Evolutionary conservation across 2,888 invertebrate genomes (phyloP), one percentile per base, ranked within the genome.

Genomic region (Aphodius sticticus): DNA sequence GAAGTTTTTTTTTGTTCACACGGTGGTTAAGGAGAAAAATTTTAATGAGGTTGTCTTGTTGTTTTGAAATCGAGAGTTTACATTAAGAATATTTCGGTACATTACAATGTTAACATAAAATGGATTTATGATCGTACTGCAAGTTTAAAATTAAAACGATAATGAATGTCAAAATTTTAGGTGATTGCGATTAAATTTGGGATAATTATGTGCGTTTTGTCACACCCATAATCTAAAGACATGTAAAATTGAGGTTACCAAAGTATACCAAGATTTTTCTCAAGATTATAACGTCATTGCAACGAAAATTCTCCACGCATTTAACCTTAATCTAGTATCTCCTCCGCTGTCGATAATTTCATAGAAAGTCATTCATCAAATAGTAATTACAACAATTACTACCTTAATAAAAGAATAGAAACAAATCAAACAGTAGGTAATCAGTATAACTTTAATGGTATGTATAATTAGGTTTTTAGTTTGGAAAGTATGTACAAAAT

Each of bases 201-300:
- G 1, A 26, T 26, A 53, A 53, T 53, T 53, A 53, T 9, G 12
- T 5, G 53, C 9, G 53, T 53, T 53, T 53, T 53, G 53, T 53
- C 53, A 12, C 12, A 53, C 53, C 53, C 53, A 53, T 53, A 53
- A 53, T 9, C 53, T 53, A 53, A 53, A 53, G 53, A 9, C 7
- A 53, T 12, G 53, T 9, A 12, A 53, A 53, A 53, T 53, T 53
- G 7, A 53, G 53, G 53, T 53, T 53, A 53, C 53, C 53, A 53
- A 53, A 53, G 53, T 53, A 53, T 53, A 53, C 53, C 53, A 53
- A 53, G 53, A 53, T 53, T 53, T 53, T 53, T 53, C 53, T 53
- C 53, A 26, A 26, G 26, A 26, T 26, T 26, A 26, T 26, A 26
- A 26, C 26, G 26, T 26, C 26, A 26, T 26, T 26, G 26, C 26